These are phyloP conservation scores for Ditula angustiorana DNA, from an alignment of 2,888 invertebrate genomes.

Conservation along the genomic window DNA sequence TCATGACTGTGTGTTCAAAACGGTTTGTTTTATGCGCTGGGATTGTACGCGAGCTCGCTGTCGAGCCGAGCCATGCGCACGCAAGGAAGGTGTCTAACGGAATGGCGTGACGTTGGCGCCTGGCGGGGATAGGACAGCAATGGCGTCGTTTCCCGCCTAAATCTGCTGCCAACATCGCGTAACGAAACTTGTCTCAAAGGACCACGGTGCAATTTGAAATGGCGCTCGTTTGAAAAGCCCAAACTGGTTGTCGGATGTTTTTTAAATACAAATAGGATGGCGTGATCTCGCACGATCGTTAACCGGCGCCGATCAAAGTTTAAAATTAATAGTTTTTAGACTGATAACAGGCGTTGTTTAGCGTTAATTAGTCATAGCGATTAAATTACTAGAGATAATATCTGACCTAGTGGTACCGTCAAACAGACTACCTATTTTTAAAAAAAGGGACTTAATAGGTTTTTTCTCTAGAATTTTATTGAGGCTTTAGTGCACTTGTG, in stretches of 20 bases:
- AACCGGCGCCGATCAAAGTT: too few relatives aligned
- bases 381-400: too few relatives aligned
- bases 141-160: conserved; percentile 43
- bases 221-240: not conserved
- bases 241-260: not conserved
- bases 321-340: too few relatives aligned
- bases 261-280: too few relatives aligned
- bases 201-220: conserved; percentile 4
- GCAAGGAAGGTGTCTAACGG: conserved; percentile 47
- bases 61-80: conserved; percentile 49
- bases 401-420: too few relatives aligned
- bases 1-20: not conserved
- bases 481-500: too few relatives aligned
- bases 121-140: not conserved
- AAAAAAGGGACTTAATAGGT: too few relatives aligned
- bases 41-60: conserved; percentile 33
- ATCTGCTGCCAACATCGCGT: conserved; percentile 12
- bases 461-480: too few relatives aligned
- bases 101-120: conserved; percentile 46
- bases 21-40: conserved; percentile 3
- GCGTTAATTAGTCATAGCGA: too few relatives aligned
- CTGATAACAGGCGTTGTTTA: too few relatives aligned
- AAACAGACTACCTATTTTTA: too few relatives aligned
- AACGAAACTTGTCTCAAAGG: not conserved
- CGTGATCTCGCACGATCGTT: too few relatives aligned